phyloP scores from a whole-genome alignment of 2,113 vertebrate species.

The Ameiurus melas region DNA sequence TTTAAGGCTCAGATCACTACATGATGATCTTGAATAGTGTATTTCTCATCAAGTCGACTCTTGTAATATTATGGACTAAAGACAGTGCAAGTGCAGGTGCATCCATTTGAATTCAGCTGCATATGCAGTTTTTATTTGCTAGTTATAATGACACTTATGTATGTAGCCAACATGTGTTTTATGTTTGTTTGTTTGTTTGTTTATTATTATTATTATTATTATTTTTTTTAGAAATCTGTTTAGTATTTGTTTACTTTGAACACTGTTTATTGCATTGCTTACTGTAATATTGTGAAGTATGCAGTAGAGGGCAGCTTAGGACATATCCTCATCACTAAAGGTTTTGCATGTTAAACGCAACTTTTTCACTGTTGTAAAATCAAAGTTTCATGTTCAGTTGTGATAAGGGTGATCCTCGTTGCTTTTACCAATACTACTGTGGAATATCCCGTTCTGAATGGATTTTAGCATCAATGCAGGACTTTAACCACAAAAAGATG shows the following conservation, averaged over 20 bases:
- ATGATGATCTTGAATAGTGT: not conserved
- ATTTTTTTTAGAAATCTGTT: not conserved
- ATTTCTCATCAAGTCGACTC: not conserved
- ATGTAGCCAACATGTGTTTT: not conserved
- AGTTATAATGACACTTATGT: not conserved
- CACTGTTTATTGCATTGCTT: not conserved
- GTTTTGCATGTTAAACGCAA: not conserved
- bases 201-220: no score
- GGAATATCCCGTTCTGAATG: not conserved
- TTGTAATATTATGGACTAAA: not conserved
- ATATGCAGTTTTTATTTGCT: not conserved
- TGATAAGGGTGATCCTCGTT: not conserved
- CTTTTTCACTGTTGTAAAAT: not conserved
- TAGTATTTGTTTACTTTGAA: not conserved
- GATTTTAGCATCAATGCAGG: not conserved
- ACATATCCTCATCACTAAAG: not conserved
- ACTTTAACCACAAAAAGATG: not conserved
- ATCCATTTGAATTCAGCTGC: not conserved
- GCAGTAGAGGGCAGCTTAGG: not conserved
- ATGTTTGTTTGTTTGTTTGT: no score
- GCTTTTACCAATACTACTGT: not conserved
- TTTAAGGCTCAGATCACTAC: not conserved
- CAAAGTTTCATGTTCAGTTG: not conserved
- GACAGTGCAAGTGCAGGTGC: constrained; percentile 29
- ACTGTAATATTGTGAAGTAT: not conserved